Conservation (phyloP, 2,113 vertebrate species). For the Addax nasomaculatus region DNA sequence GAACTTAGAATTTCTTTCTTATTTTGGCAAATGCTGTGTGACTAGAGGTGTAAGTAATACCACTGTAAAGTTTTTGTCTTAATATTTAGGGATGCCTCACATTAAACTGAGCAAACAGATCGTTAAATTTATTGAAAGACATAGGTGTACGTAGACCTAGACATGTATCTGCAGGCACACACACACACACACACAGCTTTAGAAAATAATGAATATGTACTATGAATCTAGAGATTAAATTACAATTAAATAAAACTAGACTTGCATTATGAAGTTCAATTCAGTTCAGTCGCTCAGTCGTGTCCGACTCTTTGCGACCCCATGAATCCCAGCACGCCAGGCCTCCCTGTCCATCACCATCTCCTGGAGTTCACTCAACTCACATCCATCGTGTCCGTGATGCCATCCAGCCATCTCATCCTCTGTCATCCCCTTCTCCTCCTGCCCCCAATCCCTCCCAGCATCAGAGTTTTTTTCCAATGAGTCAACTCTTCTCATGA, state of each 20-base stretch:
- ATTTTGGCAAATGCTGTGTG: background rate
- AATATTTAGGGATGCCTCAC: background rate
- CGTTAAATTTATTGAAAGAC: background rate
- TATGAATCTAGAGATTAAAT: background rate
- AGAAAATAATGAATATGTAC: background rate
- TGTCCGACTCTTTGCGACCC: no score
- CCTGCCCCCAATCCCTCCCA: no score
- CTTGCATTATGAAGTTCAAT: background rate
- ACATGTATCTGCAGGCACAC: accelerated
- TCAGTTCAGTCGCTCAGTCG: no score
- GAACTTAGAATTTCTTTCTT: background rate
- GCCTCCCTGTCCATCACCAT: no score
- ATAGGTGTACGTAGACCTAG: no score
- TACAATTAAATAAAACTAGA: background rate
- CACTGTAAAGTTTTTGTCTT: background rate
- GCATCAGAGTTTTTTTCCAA: no score
- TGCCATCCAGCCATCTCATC: no score
- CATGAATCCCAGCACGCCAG: no score
- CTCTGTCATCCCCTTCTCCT: no score
- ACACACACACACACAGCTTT: background rate
- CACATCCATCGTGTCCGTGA: no score
- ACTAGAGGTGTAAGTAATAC: background rate
- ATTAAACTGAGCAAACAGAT: background rate
- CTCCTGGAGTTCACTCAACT: no score
- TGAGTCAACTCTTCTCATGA: no score